A percentile compares a stretch with the other conserved stretches of the same genome.
Conservation (phyloP, 2,113 vertebrate genomes). For the Heterotis niloticus region DNA sequence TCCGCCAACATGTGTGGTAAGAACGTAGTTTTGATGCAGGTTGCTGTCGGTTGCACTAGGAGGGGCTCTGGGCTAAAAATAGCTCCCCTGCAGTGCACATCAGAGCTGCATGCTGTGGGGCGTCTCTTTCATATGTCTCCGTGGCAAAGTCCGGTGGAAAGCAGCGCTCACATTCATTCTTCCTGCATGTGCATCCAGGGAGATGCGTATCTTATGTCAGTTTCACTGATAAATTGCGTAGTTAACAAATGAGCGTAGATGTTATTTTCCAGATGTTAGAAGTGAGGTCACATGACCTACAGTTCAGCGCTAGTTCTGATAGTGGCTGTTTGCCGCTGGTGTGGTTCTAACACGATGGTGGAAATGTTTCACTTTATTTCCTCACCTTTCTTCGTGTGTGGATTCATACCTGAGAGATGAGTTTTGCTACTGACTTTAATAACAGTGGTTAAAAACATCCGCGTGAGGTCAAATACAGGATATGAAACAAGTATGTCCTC, state of each 20-base stretch:
- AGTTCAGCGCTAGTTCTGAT: not conserved
- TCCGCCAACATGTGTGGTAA: not conserved
- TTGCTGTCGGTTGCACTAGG: not conserved
- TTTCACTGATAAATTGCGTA: not conserved
- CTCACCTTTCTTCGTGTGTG: too few species aligned
- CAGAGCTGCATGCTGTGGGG: not conserved
- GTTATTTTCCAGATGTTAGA: not conserved
- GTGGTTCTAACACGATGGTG: too few species aligned
- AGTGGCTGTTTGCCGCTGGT: too few species aligned
- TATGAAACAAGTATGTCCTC: too few species aligned
- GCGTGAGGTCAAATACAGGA: too few species aligned
- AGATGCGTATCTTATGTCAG: not conserved
- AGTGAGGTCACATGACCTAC: constrained; percentile 1
- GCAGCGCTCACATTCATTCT: not conserved
- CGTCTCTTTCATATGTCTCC: not conserved
- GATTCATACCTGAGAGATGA: too few species aligned
- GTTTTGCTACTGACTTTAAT: too few species aligned
- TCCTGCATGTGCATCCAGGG: too few species aligned
- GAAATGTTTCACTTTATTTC: too few species aligned
- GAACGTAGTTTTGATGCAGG: not conserved
- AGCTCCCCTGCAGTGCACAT: not conserved
- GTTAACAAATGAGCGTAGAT: not conserved
- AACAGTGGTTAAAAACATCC: too few species aligned
- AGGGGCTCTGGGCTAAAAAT: not conserved
- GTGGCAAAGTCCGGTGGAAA: not conserved